These are phyloP conservation scores for Cyprinodon diabolis DNA, from an alignment of 2,797 vertebrate species.

Conservation along the genomic window DNA sequence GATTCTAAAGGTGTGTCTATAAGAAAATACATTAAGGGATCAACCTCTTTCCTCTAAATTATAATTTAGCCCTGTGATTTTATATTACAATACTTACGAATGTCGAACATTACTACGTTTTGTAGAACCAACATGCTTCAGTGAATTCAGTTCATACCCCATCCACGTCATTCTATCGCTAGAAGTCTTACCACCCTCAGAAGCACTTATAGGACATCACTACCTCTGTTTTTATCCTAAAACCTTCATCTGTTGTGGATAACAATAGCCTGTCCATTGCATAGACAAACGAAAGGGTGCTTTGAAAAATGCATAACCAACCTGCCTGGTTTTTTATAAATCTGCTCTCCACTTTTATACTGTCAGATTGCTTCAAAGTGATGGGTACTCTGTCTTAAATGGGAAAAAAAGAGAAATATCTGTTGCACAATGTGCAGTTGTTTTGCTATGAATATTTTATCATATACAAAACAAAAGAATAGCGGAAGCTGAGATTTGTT, in stretches of 20 bases:
- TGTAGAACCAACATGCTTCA: conserved; percentile 47
- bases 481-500: conserved; percentile 59
- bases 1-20: too few species aligned
- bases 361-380: conserved; percentile 20
- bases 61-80: conserved; percentile 28
- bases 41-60: too few species aligned
- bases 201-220: not conserved
- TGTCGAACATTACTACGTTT: conserved; percentile 42
- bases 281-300: conserved; percentile 52
- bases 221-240: conserved; percentile 8
- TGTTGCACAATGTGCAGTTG: conserved; percentile 49
- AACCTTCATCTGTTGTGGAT: conserved; percentile 26
- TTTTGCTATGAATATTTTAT: conserved; percentile 80
- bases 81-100: conserved; percentile 4
- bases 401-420: conserved; percentile 18
- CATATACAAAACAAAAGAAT: conserved; percentile 55
- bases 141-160: conserved; percentile 41
- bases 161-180: conserved; percentile 16
- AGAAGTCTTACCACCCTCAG: not conserved
- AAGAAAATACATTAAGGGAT: too few species aligned
- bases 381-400: conserved; percentile 35
- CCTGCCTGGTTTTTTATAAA: conserved; percentile 31
- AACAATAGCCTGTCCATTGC: conserved; percentile 58
- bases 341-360: conserved; percentile 31
- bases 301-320: conserved; percentile 70